These are phyloP conservation scores for Siniperca chuatsi DNA, from an alignment of 2,113 vertebrate species.

Conservation along the genomic window DNA sequence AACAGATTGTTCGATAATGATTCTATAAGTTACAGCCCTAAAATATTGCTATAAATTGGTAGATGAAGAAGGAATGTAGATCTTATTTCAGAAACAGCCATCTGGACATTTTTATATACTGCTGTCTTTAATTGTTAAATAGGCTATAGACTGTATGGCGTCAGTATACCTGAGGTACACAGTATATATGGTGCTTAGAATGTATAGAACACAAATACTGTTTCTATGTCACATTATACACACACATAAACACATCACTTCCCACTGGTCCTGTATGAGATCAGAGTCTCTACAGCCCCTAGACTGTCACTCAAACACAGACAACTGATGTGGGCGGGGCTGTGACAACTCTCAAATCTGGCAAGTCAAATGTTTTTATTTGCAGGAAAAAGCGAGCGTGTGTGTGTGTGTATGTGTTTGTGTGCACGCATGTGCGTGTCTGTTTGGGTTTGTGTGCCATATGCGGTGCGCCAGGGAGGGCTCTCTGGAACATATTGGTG, in stretches of 20 bases:
- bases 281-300: slow-evolving; percentile 64
- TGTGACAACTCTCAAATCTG: slow-evolving; percentile 72
- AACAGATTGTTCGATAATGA: neutral
- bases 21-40: neutral
- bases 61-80: neutral
- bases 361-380: slow-evolving; percentile 81
- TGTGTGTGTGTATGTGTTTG: slow-evolving; percentile 8
- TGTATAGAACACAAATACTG: slow-evolving; percentile 34
- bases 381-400: slow-evolving; percentile 56
- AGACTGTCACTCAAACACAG: slow-evolving; percentile 71
- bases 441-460: slow-evolving; percentile 77
- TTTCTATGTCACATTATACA: slow-evolving; percentile 54
- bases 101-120: no score
- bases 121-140: no score
- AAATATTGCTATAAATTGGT: neutral
- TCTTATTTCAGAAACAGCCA: slow-evolving; percentile 3
- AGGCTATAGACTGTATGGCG: neutral
- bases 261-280: slow-evolving; percentile 67
- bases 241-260: slow-evolving; percentile 56
- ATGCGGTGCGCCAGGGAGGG: slow-evolving; percentile 74
- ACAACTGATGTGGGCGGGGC: slow-evolving; percentile 78
- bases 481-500: slow-evolving; percentile 83
- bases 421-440: slow-evolving; percentile 40
- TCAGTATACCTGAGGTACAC: slow-evolving; percentile 9
- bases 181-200: slow-evolving; percentile 6